Base-by-base conservation (phyloP, 1,140 invertebrate genomes). In the Proales similis region DNA sequence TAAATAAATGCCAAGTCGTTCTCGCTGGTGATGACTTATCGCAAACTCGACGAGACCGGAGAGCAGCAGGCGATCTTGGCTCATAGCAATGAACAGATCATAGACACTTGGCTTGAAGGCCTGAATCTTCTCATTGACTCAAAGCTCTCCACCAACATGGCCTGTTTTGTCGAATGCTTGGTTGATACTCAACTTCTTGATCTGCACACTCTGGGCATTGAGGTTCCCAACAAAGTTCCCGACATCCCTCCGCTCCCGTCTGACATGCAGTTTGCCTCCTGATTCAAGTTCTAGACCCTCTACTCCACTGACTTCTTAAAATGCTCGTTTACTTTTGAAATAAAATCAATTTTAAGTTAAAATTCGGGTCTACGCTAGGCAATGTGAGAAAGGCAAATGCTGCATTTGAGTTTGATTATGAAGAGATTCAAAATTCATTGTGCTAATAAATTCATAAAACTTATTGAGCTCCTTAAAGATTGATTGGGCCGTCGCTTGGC, bases 161-260 rank as follows among this genome's bases (percentile, higher is more conserved):
- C 51, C 17, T 57, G 51, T 17, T 57, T 57, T 57, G 51, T 57
- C 9, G 51, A 57, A 7, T 57, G 51, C 19, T 57, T 57, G 19
- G 45, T 39, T 6, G 51, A 57, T 29, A 39, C 45, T n/a, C 51
- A 39, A 36, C 30, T 57, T 19, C 26, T 57, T 7, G 51, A 57
- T 22, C 27, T 57, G 2, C 19, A 57, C 30, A 57, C 51, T 27
- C 51, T 57, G 39, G 36, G 36, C 2, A 22, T 39, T 27, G 51
- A 57, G 45, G 45, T 57, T 22, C 51, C 51, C 5, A 24, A 39
- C 27, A 39, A 57, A 27, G 29, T 39, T 27, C 51, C 33, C 4
- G 29, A 57, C 17, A 39, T 57, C 19, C 51, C 51, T 12, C 2
- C 14, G 6, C 14, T 57, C 39, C 51, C 51, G n/a, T 12, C 32